A percentile compares a stretch with the other conserved stretches of the same genome.
Conservation (phyloP, 2,888 invertebrate species). For the Drosophila meridiana region DNA sequence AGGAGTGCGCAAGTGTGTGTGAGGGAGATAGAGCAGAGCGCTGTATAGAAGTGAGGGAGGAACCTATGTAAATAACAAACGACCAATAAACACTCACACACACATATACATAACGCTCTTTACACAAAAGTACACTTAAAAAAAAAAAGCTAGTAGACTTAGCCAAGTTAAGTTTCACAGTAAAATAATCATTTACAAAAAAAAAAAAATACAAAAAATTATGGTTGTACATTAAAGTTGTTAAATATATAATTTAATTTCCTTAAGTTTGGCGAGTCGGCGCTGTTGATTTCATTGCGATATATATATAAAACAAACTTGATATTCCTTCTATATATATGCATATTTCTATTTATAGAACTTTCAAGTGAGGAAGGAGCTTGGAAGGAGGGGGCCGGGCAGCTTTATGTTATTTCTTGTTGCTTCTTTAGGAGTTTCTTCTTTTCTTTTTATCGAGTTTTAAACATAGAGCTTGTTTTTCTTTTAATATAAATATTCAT, state of each 20-base stretch:
- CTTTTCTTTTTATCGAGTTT: slow-evolving; percentile 28
- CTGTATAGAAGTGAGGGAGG: not conserved
- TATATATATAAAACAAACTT: slow-evolving; percentile 42
- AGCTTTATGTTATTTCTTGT: slow-evolving; percentile 43
- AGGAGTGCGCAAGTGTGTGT: not conserved
- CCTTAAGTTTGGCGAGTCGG: slow-evolving; percentile 14
- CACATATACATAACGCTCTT: not conserved
- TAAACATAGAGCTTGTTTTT: slow-evolving; percentile 53
- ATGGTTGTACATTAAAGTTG: slow-evolving; percentile 24
- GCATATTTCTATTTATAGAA: slow-evolving; percentile 10
- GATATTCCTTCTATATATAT: slow-evolving; percentile 17
- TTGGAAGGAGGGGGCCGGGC: slow-evolving; percentile 19
- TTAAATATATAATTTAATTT: slow-evolving; percentile 13
- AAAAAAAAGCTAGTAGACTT: slow-evolving; percentile 7
- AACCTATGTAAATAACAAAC: slow-evolving; percentile 25
- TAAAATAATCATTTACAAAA: not conserved
- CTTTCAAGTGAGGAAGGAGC: not conserved
- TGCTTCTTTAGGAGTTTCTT: slow-evolving; percentile 33
- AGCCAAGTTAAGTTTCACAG: slow-evolving; percentile 23
- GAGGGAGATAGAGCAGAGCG: not conserved
- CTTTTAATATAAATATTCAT: slow-evolving; percentile 71
- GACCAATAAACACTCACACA: slow-evolving; percentile 15
- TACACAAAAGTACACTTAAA: not conserved
- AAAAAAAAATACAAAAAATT: not conserved
- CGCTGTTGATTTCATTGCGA: slow-evolving; percentile 39